Conservation (phyloP, 1,140 invertebrate genomes). For the Zophobas morio region DNA sequence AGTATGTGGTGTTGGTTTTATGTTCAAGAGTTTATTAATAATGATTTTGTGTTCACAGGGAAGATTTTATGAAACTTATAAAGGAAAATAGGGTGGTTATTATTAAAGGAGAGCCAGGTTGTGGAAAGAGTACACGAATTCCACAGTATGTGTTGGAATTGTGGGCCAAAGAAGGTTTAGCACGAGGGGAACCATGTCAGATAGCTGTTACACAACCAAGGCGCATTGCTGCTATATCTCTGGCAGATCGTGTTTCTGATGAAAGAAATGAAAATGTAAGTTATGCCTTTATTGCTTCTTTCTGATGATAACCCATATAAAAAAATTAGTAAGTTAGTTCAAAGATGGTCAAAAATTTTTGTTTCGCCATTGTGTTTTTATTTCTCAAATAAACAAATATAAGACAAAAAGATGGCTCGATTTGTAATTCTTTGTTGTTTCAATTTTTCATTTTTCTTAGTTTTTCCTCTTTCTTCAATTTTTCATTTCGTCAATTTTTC, state of each 20-base stretch:
- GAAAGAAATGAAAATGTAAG: slow-evolving; percentile 75
- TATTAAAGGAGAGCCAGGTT: slow-evolving; percentile 91
- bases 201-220: slow-evolving; percentile 85
- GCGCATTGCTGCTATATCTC: slow-evolving; percentile 81
- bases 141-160: slow-evolving; percentile 84
- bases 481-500: too few relatives aligned
- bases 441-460: too few relatives aligned
- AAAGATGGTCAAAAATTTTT: too few relatives aligned
- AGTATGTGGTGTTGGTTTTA: slow-evolving; percentile 57
- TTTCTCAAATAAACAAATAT: too few relatives aligned
- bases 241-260: slow-evolving; percentile 79
- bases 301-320: too few relatives aligned
- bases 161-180: slow-evolving; percentile 68
- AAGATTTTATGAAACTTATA: slow-evolving; percentile 60
- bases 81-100: slow-evolving; percentile 74
- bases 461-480: too few relatives aligned
- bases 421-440: too few relatives aligned
- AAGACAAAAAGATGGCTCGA: too few relatives aligned
- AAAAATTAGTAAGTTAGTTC: too few relatives aligned
- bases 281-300: neutral
- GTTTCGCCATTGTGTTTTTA: too few relatives aligned
- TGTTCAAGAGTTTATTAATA: neutral
- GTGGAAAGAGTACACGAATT: slow-evolving; percentile 91
- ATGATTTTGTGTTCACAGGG: slow-evolving; percentile 56
- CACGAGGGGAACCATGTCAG: slow-evolving; percentile 71